Evolutionary conservation across 1,140 invertebrate species (phyloP).

Genomic region (Psilanteris sp.): DNA sequence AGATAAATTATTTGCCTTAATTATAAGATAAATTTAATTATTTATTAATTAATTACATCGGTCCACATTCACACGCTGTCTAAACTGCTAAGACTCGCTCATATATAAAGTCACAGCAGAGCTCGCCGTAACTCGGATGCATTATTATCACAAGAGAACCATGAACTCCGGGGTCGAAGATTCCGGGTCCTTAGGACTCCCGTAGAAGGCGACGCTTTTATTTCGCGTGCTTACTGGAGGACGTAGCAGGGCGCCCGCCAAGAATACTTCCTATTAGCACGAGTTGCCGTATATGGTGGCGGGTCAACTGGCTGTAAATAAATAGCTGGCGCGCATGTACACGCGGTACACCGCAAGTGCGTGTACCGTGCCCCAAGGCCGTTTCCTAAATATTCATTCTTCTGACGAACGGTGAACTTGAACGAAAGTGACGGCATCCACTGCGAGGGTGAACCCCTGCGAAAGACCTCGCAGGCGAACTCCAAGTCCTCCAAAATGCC

Average conservation of each 20-base stretch:
- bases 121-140: no score
- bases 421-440: conserved; percentile 56
- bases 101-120: no score
- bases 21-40: no score
- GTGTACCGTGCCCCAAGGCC: conserved; percentile 59
- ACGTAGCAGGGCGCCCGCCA: conserved; percentile 61
- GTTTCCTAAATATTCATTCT: conserved; percentile 67
- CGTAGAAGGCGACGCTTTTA: conserved; percentile 68
- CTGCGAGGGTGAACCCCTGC: conserved; percentile 45
- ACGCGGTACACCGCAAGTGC: conserved; percentile 19
- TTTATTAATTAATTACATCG: no score
- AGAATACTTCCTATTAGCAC: conserved; percentile 69
- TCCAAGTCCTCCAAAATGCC: conserved; percentile 49
- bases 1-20: no score
- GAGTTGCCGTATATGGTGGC: conserved; percentile 63
- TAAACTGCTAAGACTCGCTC: no score
- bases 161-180: conserved; percentile 63
- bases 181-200: conserved; percentile 66
- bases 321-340: conserved; percentile 29
- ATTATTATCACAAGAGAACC: conserved; percentile 49
- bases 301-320: conserved; percentile 67
- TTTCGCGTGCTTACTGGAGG: conserved; percentile 58
- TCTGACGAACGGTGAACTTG: conserved; percentile 56
- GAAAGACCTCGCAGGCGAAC: conserved; percentile 39
- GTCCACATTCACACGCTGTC: no score